A percentile compares a stretch with the other conserved stretches of the same genome.
Evolutionary conservation across 30 jellyfish, hydroid and myxozoan species (phyloP).

Genomic region (Rhopilema esculentum): DNA sequence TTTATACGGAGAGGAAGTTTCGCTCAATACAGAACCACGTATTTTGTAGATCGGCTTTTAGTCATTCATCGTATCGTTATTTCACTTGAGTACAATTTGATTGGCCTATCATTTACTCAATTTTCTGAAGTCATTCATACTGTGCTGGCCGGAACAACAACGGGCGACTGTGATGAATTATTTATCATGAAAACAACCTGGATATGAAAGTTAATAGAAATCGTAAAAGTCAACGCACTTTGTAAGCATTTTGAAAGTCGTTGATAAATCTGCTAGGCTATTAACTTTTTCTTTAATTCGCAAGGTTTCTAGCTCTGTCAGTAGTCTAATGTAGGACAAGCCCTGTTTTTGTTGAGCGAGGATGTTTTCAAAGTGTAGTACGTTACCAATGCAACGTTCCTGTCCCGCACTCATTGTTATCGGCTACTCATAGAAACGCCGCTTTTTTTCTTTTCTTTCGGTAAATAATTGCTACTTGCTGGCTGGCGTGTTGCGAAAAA

Average conservation of each 20-base stretch:
- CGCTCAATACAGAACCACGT: background rate
- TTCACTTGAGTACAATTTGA: background rate
- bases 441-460: background rate
- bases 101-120: background rate
- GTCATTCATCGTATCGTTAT: background rate
- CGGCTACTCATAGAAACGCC: background rate
- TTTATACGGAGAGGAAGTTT: background rate
- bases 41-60: too few species aligned
- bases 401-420: background rate
- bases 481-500: background rate
- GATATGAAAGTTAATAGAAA: background rate
- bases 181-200: conserved; percentile 55
- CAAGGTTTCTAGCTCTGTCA: too few species aligned
- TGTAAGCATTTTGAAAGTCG: background rate
- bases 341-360: background rate
- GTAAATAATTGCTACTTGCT: background rate
- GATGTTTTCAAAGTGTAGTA: background rate
- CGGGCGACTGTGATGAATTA: conserved; percentile 53
- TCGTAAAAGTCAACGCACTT: background rate
- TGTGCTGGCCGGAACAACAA: conserved; percentile 61
- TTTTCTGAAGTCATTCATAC: conserved; percentile 62
- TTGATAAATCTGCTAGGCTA: background rate
- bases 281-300: too few species aligned
- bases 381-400: background rate
- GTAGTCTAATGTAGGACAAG: background rate